Percentiles rank a stretch among this genome's conserved stretches.
Conservation (phyloP, 2,888 invertebrate species). For the Drosophila bunnanda region DNA sequence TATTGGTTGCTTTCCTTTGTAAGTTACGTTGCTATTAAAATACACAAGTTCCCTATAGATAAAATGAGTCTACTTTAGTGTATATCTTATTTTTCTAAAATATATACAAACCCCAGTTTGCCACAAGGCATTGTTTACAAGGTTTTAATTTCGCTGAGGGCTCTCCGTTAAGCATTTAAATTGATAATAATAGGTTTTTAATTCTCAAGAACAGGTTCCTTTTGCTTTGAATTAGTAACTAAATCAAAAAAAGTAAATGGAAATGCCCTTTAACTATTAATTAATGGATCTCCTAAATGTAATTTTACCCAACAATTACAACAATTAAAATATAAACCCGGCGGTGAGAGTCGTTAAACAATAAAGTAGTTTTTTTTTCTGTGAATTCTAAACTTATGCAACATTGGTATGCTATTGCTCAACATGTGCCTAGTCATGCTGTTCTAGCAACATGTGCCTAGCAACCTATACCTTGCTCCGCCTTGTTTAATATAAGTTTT, state of each 20-base stretch:
- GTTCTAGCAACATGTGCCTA: neutral
- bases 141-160: neutral
- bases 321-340: neutral
- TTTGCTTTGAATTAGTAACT: neutral
- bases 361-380: neutral
- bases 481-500: neutral
- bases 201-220: neutral
- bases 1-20: neutral
- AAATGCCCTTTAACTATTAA: neutral
- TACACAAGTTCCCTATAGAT: neutral
- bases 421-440: neutral
- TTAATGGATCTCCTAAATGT: neutral
- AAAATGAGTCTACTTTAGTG: neutral
- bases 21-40: neutral
- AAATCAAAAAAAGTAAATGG: neutral
- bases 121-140: neutral
- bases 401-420: neutral
- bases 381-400: neutral
- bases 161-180: neutral
- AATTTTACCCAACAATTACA: neutral
- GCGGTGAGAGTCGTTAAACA: neutral
- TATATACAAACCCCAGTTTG: neutral
- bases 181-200: constrained; percentile 5
- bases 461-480: neutral
- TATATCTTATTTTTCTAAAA: neutral